Percentiles rank a stretch among this genome's conserved stretches.
phyloP scores from a whole-genome alignment of 2,113 vertebrate species.

The Galemys pyrenaicus region DNA sequence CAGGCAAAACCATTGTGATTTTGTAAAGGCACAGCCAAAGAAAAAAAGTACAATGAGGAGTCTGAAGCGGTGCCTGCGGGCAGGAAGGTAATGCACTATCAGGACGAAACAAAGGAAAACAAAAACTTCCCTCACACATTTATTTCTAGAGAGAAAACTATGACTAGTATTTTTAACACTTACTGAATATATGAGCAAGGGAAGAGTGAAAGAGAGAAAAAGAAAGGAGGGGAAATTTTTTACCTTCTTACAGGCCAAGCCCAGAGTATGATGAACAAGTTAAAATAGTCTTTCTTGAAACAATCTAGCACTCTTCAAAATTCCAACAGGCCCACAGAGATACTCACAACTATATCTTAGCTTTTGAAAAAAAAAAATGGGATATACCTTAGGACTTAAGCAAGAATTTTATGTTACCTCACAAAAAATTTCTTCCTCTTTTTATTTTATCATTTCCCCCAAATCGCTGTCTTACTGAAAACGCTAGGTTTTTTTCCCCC shows the following conservation, averaged over 20 bases:
- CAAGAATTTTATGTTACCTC: background rate
- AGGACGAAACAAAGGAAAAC: background rate
- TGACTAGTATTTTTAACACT: background rate
- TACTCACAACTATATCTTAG: background rate
- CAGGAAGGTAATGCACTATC: background rate
- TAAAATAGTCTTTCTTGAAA: conserved; percentile 34
- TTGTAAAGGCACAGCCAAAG: background rate
- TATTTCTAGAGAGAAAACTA: background rate
- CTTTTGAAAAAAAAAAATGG: background rate
- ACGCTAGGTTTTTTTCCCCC: background rate
- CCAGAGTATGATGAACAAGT: background rate
- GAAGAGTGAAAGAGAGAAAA: background rate
- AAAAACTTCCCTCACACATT: background rate
- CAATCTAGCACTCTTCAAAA: background rate
- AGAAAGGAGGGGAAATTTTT: background rate
- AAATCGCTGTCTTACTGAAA: background rate
- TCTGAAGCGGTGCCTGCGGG: background rate
- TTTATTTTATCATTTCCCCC: background rate
- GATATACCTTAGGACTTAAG: background rate
- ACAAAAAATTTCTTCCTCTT: background rate
- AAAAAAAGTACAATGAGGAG: background rate
- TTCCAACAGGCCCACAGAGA: background rate
- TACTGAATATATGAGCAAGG: conserved; percentile 18
- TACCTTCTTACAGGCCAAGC: background rate
- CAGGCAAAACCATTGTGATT: background rate